Base-by-base conservation (phyloP, 2,113 vertebrate genomes). In the Oryzias javanicus region DNA sequence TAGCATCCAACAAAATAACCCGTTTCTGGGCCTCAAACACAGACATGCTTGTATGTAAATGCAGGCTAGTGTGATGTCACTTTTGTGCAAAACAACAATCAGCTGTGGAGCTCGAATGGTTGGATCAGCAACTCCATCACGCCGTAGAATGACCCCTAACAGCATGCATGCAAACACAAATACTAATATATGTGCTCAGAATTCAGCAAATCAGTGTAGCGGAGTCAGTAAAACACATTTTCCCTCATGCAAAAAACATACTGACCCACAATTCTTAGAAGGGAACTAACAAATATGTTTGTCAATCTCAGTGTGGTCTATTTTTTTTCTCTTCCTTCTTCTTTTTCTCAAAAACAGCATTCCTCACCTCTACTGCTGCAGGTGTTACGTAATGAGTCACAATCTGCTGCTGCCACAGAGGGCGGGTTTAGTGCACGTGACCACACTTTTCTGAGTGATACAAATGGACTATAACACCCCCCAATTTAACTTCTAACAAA, bases 321-420 rank as follows among this genome's bases (percentile, higher is more conserved):
- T 46, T 48, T 57, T 60, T 52, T 67, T 70, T 63, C 50, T 29
- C 49, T 56, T 60, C 76, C 49, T 67, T 48, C 29, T 46, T 27
- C 25, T 61, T 25, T 46, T 35, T 44, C 56, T 66, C 42, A n/a
- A 49, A 67, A 65, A 68, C 20, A 70, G 46, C 19, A 64, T 69
- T 80, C 74, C n/a, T 29, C 54, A 57, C 49, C 16, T 49, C 52
- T 74, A 64, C 81, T 47, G 45, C 61, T 35, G 49, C 22, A 81
- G 67, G 67, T 81, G 70, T 86, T 86, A 83, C 47, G 73, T 83
- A 81, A 86, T 80, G 60, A 61, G 20, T 57, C 51, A 47, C 76
- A 74, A 78, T 84, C 83, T 78, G 55, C 53, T 65, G 25, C 51
- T 62, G 63, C 54, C 47, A 41, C 29, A 25, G 22, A 64, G 25